Conservation (phyloP, 2,113 vertebrate genomes). For the Tragelaphus scriptus region DNA sequence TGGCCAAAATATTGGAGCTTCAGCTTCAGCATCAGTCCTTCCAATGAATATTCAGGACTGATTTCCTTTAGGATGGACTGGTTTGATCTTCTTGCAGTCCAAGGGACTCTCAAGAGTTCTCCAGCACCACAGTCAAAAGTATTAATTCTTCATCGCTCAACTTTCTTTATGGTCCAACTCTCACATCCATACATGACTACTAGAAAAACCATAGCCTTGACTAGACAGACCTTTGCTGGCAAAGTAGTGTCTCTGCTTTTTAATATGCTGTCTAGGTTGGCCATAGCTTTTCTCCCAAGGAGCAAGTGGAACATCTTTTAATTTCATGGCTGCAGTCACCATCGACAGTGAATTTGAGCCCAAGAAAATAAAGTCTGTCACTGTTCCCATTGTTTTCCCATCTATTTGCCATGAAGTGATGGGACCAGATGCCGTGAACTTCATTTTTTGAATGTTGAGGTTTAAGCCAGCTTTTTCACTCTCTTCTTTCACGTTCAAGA, state of each 20-base stretch:
- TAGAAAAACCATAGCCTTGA: not conserved
- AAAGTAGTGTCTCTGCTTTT: not conserved
- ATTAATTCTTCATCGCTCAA: not conserved
- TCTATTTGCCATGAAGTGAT: not conserved
- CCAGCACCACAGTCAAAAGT: not conserved
- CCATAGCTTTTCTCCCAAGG: not conserved
- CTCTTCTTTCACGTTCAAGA: not conserved
- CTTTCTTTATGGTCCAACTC: not conserved
- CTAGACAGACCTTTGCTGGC: not conserved
- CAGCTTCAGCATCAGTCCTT: not conserved
- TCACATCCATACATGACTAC: not conserved
- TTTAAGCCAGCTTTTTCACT: not conserved
- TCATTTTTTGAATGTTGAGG: not conserved
- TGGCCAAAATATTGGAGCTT: not conserved
- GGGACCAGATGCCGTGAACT: not conserved
- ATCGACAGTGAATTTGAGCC: not conserved
- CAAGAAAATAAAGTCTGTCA: not conserved
- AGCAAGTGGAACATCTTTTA: not conserved
- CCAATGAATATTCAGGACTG: not conserved
- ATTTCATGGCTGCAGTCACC: not conserved
- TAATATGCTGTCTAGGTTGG: not conserved
- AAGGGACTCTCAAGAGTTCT: not conserved
- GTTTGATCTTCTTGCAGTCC: not conserved
- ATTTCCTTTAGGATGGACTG: not conserved
- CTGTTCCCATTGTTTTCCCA: not conserved